These are phyloP conservation scores for Microcebus tavaratra DNA, from an alignment of 2,113 vertebrate species.

Conservation along the genomic window DNA sequence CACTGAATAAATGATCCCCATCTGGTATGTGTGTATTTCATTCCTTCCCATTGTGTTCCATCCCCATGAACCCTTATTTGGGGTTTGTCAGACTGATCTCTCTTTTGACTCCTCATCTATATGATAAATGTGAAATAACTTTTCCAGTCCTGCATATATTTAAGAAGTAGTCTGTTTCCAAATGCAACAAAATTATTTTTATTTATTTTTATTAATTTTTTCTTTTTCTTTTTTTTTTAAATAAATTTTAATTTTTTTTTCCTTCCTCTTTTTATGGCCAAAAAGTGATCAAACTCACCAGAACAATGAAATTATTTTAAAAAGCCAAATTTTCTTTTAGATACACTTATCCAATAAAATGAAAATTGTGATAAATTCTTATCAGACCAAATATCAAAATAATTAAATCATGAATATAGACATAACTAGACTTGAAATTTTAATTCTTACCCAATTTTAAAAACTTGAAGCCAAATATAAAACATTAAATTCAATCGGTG, in stretches of 20 bases:
- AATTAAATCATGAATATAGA: constrained; percentile 28
- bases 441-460: constrained; percentile 14
- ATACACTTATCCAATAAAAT: background rate
- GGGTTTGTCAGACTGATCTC: background rate
- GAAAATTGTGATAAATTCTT: constrained; percentile 31
- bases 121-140: background rate
- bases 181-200: constrained; percentile 9
- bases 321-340: constrained; percentile 18
- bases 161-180: background rate
- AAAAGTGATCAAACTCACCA: too few species aligned
- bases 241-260: too few species aligned
- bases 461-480: constrained; percentile 17
- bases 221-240: too few species aligned
- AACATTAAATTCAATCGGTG: constrained; percentile 13
- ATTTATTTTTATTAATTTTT: too few species aligned
- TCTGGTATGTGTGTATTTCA: background rate
- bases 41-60: background rate
- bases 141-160: background rate
- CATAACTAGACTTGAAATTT: constrained; percentile 24
- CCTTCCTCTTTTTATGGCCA: too few species aligned
- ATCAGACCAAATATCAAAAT: constrained; percentile 40
- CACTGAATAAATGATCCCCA: background rate
- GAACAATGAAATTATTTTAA: background rate
- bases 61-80: background rate
- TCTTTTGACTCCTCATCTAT: background rate